Conservation (phyloP, 1,140 invertebrate genomes). For the Nixonia krombeini region DNA sequence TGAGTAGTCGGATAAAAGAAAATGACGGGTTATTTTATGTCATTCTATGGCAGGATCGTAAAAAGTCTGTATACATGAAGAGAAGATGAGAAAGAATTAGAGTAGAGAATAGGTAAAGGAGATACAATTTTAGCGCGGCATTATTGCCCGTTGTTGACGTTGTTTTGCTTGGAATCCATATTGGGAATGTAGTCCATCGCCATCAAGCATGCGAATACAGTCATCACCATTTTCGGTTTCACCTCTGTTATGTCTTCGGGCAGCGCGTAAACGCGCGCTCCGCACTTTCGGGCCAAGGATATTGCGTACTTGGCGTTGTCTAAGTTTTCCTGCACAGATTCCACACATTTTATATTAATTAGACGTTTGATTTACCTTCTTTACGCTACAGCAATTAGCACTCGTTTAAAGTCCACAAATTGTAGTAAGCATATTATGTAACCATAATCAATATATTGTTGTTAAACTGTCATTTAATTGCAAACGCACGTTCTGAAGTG, state of each 20-base stretch:
- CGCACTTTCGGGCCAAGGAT: constrained; percentile 96
- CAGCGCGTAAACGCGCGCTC: constrained; percentile 96
- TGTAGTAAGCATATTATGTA: too few relatives aligned
- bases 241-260: constrained; percentile 99
- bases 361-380: too few relatives aligned
- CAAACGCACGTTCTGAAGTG: too few relatives aligned
- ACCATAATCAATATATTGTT: too few relatives aligned
- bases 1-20: constrained; percentile 21
- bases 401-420: too few relatives aligned
- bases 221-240: constrained; percentile 99
- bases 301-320: constrained; percentile 99
- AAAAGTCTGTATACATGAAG: constrained; percentile 31
- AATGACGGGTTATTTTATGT: constrained; percentile 13
- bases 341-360: constrained; percentile 4
- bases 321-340: constrained; percentile 83
- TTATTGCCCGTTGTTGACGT: constrained; percentile 62
- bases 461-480: too few relatives aligned
- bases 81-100: constrained; percentile 8
- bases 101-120: constrained; percentile 6
- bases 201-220: constrained; percentile 99
- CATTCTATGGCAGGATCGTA: constrained; percentile 46
- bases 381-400: too few relatives aligned
- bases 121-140: constrained; percentile 23
- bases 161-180: constrained; percentile 76
- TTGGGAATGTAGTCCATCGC: constrained; percentile 93